Percentiles rank a stretch among this genome's conserved stretches.
Conservation (phyloP, 2,797 vertebrate genomes). For the Sebastes matsubarae region DNA sequence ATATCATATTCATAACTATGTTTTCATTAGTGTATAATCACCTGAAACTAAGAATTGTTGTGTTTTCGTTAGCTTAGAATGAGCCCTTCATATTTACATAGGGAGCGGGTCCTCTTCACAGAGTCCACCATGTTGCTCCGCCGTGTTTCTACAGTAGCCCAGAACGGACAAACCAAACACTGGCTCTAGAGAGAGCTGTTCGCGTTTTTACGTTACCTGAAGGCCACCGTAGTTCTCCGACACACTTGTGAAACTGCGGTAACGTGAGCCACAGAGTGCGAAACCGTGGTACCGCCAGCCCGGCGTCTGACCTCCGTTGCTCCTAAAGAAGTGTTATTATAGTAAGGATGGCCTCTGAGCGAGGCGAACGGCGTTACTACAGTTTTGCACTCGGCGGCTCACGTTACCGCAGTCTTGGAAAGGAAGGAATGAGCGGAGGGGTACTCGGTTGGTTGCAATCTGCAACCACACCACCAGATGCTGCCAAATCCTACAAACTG, state of each 20-base stretch:
- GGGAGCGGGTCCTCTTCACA: too few relatives aligned
- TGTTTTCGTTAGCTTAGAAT: too few relatives aligned
- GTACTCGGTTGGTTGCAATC: not conserved
- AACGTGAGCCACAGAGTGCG: not conserved
- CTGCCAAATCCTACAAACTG: not conserved
- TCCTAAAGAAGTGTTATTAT: too few relatives aligned
- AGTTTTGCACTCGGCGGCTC: too few relatives aligned
- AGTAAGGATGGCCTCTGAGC: not conserved
- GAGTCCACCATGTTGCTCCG: too few relatives aligned
- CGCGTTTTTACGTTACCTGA: too few relatives aligned
- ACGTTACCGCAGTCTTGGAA: too few relatives aligned
- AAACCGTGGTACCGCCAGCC: not conserved
- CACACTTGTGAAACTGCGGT: not conserved
- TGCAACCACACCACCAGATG: not conserved
- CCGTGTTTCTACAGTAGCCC: not conserved
- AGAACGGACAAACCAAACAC: not conserved
- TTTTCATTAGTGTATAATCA: too few relatives aligned
- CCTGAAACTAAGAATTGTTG: too few relatives aligned
- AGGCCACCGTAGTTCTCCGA: not conserved
- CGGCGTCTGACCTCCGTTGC: fast-evolving
- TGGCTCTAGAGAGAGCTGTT: not conserved
- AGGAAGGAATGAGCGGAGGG: too few relatives aligned
- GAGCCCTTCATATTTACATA: too few relatives aligned
- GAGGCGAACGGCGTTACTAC: not conserved
- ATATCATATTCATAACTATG: too few relatives aligned